Evolutionary conservation across 2,797 vertebrate species (phyloP).

Genomic region (Acridotheres tristis): DNA sequence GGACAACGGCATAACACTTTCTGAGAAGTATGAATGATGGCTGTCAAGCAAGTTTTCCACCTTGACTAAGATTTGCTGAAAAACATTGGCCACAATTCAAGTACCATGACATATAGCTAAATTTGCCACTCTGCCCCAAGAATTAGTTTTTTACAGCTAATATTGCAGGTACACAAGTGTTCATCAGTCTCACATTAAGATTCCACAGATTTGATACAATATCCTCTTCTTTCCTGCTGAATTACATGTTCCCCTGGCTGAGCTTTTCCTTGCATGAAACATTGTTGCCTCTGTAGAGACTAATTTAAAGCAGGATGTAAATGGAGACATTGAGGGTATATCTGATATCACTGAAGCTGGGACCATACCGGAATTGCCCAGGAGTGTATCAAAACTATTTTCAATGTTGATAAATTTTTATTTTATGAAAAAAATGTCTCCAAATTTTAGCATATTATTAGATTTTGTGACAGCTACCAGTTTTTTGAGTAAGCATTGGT

Average conservation of each 20-base stretch:
- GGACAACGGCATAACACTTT: conserved; percentile 32
- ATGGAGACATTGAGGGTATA: neutral
- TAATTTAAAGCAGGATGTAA: neutral
- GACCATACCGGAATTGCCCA: neutral
- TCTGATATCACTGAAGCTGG: neutral
- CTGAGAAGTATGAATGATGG: neutral
- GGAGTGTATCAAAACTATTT: neutral
- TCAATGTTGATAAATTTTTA: neutral
- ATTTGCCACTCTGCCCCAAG: neutral
- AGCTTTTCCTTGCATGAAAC: neutral
- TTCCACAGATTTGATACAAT: neutral
- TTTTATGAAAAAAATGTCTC: neutral
- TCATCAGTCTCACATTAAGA: neutral
- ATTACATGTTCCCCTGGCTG: neutral
- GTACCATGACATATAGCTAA: neutral
- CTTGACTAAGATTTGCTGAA: neutral
- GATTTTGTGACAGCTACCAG: neutral
- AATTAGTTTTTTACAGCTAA: neutral
- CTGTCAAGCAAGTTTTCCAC: neutral
- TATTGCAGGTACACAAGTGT: neutral
- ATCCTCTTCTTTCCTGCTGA: neutral
- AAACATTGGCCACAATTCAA: neutral
- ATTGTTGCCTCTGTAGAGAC: neutral
- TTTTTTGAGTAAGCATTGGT: neutral
- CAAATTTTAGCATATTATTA: neutral